These are phyloP conservation scores for Lepus europaeus DNA, from an alignment of 2,113 vertebrate species.

Conservation along the genomic window DNA sequence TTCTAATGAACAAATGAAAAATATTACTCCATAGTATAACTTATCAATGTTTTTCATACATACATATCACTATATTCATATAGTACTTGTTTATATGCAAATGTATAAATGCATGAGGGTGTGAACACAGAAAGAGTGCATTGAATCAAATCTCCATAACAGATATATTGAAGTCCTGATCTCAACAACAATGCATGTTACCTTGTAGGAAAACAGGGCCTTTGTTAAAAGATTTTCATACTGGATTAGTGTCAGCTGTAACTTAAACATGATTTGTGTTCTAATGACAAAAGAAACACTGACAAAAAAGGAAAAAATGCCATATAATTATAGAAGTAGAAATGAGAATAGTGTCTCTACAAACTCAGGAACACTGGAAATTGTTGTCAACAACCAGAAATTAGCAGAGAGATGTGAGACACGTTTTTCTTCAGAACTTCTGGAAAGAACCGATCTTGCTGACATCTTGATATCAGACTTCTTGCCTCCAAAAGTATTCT, in stretches of 20 bases:
- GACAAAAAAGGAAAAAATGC: background rate
- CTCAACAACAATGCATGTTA: background rate
- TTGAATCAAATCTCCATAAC: background rate
- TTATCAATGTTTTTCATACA: background rate
- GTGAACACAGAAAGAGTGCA: background rate
- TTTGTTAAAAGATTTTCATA: background rate
- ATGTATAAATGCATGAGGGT: no score
- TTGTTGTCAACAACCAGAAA: background rate
- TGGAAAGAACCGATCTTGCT: background rate
- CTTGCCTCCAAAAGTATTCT: background rate
- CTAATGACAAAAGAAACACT: background rate
- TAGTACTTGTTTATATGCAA: no score
- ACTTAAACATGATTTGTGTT: background rate
- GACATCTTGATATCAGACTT: background rate
- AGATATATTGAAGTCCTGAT: background rate
- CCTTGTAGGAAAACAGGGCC: background rate
- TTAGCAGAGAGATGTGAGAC: background rate
- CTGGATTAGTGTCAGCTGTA: background rate
- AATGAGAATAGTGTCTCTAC: background rate
- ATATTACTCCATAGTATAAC: background rate
- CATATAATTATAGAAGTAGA: background rate
- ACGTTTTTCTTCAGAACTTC: background rate
- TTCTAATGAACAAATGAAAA: background rate
- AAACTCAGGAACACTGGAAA: background rate
- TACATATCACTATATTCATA: background rate